Conservation (phyloP, 2,888 invertebrate genomes). For the Alloplasta piceator region DNA sequence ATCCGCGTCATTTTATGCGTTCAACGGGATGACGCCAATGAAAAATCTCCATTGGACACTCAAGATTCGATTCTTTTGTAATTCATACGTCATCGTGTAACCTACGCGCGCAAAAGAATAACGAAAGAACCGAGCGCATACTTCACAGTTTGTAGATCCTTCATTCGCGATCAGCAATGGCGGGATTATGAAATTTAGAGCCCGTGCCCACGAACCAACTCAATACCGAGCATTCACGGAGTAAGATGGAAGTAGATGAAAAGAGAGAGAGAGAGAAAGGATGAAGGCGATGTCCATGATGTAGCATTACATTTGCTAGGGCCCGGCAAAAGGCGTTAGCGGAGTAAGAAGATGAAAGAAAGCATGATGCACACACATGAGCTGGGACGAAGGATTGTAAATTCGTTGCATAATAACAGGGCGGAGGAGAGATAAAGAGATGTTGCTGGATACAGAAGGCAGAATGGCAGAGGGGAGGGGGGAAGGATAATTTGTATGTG, state of each 20-base stretch:
- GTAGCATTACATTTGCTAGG: constrained; percentile 17
- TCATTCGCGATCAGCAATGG: constrained; percentile 21
- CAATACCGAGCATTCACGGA: constrained; percentile 46
- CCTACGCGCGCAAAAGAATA: neutral
- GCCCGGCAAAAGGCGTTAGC: constrained; percentile 49
- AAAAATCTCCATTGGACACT: too few relatives aligned
- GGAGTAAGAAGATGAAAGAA: constrained; percentile 54
- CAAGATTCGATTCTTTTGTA: too few relatives aligned
- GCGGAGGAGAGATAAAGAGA: constrained; percentile 18
- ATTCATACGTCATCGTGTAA: too few relatives aligned
- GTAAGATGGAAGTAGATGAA: neutral
- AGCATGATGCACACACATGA: constrained; percentile 30
- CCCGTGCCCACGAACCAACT: constrained; percentile 33
- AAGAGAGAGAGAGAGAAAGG: constrained; percentile 3
- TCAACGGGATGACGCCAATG: too few relatives aligned
- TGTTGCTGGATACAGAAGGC: neutral
- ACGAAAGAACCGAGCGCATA: too few relatives aligned
- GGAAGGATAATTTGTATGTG: constrained; percentile 43
- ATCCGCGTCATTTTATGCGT: too few relatives aligned
- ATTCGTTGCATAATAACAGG: constrained; percentile 45
- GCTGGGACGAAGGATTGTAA: constrained; percentile 6
- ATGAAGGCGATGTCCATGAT: too few relatives aligned
- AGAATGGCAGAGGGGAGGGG: constrained; percentile 3
- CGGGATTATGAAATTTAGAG: constrained; percentile 53
- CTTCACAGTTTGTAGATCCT: neutral